These are phyloP conservation scores for Pantherophis vulpinus DNA, from an alignment of 2,797 vertebrate species.

Conservation along the genomic window DNA sequence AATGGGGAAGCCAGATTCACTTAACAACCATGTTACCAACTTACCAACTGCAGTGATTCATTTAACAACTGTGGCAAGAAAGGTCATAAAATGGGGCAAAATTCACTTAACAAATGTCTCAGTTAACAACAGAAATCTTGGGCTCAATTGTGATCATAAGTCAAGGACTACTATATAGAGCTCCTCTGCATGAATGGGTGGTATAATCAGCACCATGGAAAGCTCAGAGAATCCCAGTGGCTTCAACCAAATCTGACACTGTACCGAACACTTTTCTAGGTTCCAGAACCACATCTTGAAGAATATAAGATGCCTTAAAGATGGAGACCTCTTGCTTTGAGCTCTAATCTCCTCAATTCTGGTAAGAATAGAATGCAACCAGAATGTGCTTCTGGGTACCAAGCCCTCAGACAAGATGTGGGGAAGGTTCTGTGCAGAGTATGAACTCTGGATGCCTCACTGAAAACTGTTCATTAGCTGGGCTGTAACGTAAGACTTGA, in stretches of 20 bases:
- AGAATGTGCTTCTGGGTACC: background rate
- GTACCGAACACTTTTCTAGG: background rate
- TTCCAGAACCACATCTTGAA: background rate
- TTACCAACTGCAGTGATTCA: background rate
- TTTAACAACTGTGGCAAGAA: background rate
- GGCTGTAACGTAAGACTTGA: background rate
- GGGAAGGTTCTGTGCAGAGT: background rate
- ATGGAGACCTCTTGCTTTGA: background rate
- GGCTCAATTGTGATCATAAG: background rate
- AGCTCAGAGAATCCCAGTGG: background rate
- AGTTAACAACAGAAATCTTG: background rate
- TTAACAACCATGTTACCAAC: background rate
- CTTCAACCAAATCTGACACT: background rate
- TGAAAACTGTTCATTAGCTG: background rate
- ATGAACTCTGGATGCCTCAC: background rate
- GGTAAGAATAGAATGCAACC: background rate
- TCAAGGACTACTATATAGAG: background rate
- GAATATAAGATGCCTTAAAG: background rate
- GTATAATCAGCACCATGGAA: background rate
- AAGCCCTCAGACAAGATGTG: background rate
- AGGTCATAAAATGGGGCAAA: background rate
- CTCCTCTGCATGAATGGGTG: background rate
- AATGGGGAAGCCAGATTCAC: background rate
- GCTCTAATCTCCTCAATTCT: background rate
- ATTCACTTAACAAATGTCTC: background rate